Evolutionary conservation across 2,113 vertebrate genomes (phyloP), one percentile per base, ranked within the genome.

Genomic region (Trematocara nigrifrons): DNA sequence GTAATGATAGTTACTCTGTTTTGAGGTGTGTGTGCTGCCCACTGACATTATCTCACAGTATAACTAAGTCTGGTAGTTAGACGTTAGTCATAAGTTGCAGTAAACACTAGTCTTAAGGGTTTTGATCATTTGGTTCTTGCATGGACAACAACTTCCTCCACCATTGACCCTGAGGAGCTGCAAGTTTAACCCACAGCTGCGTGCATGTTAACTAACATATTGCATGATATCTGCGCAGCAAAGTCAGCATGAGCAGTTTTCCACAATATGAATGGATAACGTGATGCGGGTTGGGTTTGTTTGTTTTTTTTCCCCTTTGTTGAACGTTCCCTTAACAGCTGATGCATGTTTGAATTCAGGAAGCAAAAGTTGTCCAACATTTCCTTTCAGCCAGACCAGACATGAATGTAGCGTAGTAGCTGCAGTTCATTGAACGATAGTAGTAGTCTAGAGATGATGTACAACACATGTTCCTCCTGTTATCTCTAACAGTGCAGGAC

Each of bases 191-290:
- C 80, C 40, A 11, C 15, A 83, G 52, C 81, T 82, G 6, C 4
- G 1, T 22, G 82, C 90, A 92, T 89, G 86, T 81, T 77, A 53
- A 90, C 89, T 92, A 94, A 92, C 91, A 59, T 51, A 18, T 10
- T 80, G 89, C 94, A 93, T 89, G 87, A 52, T 10, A 52, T 16
- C 81, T 80, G 49, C 3, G 15, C 42, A 45, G 35, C 69, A 74
- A 84, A 89, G 64, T 53, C 79, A 45, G 89, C 89, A 90, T 91
- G 90, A 79, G 18, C 78, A 29, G 18, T 87, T 87, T 82, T n/a
- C 49, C 7, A 53, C 56, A 54, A 74, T 85, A 88, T 66, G 0
- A 12, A 5, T 83, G 81, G 31, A 54, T 90, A 57, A 78, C 71
- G 40, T 88, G 22, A 13, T 80, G 61, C 6, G 10, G 57, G 10